Percentiles rank a stretch among this genome's conserved stretches.
phyloP scores from a whole-genome alignment of 2,113 vertebrate genomes.

The Caranx melampygus region DNA sequence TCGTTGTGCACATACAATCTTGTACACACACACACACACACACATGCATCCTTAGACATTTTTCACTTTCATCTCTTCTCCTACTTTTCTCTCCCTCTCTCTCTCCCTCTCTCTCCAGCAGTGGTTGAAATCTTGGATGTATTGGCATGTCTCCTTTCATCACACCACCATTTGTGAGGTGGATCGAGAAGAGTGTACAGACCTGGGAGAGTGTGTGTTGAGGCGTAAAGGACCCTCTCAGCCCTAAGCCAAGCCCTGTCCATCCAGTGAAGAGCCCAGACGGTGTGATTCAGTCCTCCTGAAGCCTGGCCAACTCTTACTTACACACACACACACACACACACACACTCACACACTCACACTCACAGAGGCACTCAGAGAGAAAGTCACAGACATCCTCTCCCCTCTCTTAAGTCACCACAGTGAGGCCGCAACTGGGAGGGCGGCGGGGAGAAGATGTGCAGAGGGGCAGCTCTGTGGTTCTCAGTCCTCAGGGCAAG shows the following conservation, averaged over 20 bases:
- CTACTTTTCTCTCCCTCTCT: conserved; percentile 17
- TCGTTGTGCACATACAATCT: conserved; percentile 34
- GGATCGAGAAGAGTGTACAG: conserved; percentile 69
- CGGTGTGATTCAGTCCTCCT: conserved; percentile 84
- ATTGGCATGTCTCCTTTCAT: conserved; percentile 75
- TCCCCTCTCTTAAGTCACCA: conserved; percentile 58
- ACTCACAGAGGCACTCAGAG: conserved; percentile 56
- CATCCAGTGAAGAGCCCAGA: conserved; percentile 77
- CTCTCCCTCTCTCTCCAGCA: conserved; percentile 47
- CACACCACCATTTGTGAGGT: conserved; percentile 68
- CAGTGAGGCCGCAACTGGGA: conserved; percentile 37
- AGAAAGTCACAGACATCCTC: conserved; percentile 69
- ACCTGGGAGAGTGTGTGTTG: conserved; percentile 73
- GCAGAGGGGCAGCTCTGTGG: conserved; percentile 49
- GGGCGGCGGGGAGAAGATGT: conserved; percentile 35
- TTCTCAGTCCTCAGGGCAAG: conserved; percentile 73
- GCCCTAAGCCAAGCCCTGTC: conserved; percentile 82
- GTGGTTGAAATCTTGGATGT: conserved; percentile 66
- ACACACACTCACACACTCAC: conserved; percentile 51
- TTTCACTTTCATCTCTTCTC: conserved; percentile 57
- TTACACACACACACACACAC: conserved; percentile 58
- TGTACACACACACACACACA: conserved; percentile 1
- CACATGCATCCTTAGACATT: conserved; percentile 34
- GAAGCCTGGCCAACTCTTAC: conserved; percentile 79
- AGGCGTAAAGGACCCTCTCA: conserved; percentile 83